Evolutionary conservation across 2,888 invertebrate genomes (phyloP).

Genomic region (Zootermopsis nevadensis): DNA sequence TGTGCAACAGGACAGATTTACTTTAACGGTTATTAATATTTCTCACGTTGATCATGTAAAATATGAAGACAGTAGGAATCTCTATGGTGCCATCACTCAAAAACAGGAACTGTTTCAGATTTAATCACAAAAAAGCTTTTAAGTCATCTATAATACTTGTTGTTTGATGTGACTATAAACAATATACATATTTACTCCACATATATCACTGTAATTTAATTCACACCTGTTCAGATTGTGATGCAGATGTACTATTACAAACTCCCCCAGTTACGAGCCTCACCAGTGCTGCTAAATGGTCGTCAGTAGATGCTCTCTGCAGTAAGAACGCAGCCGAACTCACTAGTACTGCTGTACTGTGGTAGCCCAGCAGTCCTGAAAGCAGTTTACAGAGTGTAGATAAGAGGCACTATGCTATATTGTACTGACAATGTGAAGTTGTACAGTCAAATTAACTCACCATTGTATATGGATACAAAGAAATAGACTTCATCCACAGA

Average conservation of each 20-base stretch:
- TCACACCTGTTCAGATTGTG: constrained; percentile 33
- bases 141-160: too few relatives aligned
- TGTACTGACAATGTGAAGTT: background rate
- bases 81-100: too few relatives aligned
- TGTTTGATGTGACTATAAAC: background rate
- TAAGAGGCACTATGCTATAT: too few relatives aligned
- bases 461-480: too few relatives aligned
- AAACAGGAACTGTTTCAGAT: too few relatives aligned
- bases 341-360: constrained; percentile 71
- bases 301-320: constrained; percentile 69
- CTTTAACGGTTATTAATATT: too few relatives aligned
- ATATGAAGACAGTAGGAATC: too few relatives aligned
- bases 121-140: too few relatives aligned
- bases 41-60: too few relatives aligned
- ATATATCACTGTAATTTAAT: background rate
- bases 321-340: constrained; percentile 71
- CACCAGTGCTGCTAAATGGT: constrained; percentile 72
- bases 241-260: background rate
- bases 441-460: background rate
- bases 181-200: background rate
- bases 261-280: constrained; percentile 66
- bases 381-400: background rate
- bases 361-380: constrained; percentile 65
- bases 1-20: too few relatives aligned
- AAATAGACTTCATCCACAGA: too few relatives aligned